Evolutionary conservation across 2,888 invertebrate genomes (phyloP).

Genomic region (Drosophila melanosoma): DNA sequence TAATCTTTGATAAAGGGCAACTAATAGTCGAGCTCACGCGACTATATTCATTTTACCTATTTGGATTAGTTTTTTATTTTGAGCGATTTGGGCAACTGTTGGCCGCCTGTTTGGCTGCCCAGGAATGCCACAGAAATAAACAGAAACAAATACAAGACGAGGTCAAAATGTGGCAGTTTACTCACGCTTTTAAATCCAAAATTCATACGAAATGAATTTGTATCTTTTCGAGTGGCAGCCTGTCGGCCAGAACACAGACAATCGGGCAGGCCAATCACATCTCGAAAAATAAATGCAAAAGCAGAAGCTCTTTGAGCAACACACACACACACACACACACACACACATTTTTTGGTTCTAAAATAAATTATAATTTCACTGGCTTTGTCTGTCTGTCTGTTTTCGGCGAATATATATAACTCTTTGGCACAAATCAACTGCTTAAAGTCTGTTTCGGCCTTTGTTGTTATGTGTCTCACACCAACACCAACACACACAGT

Average conservation of each 20-base stretch:
- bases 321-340: constrained; percentile 25
- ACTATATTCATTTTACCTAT: constrained; percentile 31
- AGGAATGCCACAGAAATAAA: constrained; percentile 30
- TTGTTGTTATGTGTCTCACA: constrained; percentile 24
- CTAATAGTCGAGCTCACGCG: constrained; percentile 14
- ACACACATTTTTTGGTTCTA: constrained; percentile 57
- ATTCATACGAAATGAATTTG: constrained; percentile 71
- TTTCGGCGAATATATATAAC: constrained; percentile 66
- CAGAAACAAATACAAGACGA: neutral
- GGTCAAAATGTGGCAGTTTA: constrained; percentile 58
- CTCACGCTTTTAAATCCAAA: constrained; percentile 69
- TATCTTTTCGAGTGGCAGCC: constrained; percentile 42
- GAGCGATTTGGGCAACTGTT: constrained; percentile 16
- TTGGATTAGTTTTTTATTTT: constrained; percentile 65
- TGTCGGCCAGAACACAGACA: constrained; percentile 22
- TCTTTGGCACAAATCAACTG: constrained; percentile 73
- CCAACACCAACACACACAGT: neutral
- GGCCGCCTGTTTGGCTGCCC: constrained; percentile 30
- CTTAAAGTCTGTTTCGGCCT: constrained; percentile 57
- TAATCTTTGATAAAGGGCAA: neutral
- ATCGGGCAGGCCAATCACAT: constrained; percentile 44
- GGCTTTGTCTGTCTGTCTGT: constrained; percentile 31
- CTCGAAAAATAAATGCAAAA: constrained; percentile 43
- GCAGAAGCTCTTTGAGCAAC: constrained; percentile 72
- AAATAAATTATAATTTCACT: constrained; percentile 76